Base-by-base conservation (phyloP, 2,113 vertebrate species). In the Oreochromis tanganicae region DNA sequence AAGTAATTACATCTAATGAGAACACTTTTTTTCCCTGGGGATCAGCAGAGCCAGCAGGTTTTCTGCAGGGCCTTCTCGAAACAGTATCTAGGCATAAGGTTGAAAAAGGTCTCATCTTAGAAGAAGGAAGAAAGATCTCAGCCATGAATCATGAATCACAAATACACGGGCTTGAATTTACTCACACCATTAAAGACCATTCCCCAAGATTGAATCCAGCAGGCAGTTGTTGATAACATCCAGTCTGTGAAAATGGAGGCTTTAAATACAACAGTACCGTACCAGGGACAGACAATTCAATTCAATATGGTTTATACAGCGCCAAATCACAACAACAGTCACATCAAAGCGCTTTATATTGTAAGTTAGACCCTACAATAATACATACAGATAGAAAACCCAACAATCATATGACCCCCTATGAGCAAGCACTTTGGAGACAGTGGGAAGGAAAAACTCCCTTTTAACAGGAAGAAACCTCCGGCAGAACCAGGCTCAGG, bases 311-410 rank as follows among this genome's bases (percentile, higher is more conserved):
- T 36, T 63, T 9, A 9, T 38, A 9, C 1, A 36, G 34, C 34
- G 1, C 36, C 9, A 63, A 63, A 63, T 63, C 59, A 63, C 59
- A 36, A 36, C 7, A 36, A 34, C 29, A 63, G 9, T 63, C 32
- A 11, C 3, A 1, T 61, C 57, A 61, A 61, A 61, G 13, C 0
- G 0, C 57, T 0, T 63, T 36, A 63, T 1, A 19, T 0, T 34
- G 0, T 2, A 11, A 36, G 59, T 5, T 36, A 0, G 16, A 61
- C 1, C 3, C 59, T 0, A 34, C 29, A 34, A 1, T 61, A 10
- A 34, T 4, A 19, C 2, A 63, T 6, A 3, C 3, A 63, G 5
- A 34, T 5, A 63, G 27, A 16, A 36, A 34, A 0, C 16, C 0
- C 9, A 61, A 61, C 59, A 11, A 19, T 34, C 9, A 63, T 6